Percentiles rank a stretch among this genome's conserved stretches.
Evolutionary conservation across 2,888 invertebrate genomes (phyloP).

Genomic region (Helicoverpa assulta): DNA sequence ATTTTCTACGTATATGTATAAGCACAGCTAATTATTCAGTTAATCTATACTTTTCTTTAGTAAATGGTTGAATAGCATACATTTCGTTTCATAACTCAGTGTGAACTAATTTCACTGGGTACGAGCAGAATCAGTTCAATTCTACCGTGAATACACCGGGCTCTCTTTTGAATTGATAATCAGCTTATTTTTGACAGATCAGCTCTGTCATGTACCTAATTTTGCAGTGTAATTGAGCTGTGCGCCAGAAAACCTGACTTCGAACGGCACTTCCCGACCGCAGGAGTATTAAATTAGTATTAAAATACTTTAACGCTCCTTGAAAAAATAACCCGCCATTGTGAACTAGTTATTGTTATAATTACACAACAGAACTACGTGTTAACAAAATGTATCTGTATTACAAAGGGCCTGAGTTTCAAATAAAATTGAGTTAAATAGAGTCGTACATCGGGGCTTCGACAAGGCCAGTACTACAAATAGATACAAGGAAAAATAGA

Average conservation of each 20-base stretch:
- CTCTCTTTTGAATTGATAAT: too few relatives aligned
- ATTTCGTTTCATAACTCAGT: too few relatives aligned
- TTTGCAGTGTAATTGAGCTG: too few relatives aligned
- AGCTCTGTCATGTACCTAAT: too few relatives aligned
- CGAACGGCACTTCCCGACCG: slow-evolving; percentile 12
- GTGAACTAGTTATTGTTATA: slow-evolving; percentile 69
- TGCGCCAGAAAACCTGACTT: slow-evolving; percentile 37
- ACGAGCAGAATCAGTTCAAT: too few relatives aligned
- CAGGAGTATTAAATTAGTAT: slow-evolving; percentile 65
- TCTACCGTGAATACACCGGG: too few relatives aligned
- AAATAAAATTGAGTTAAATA: slow-evolving; percentile 63
- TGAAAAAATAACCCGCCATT: slow-evolving; percentile 66
- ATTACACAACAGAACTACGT: slow-evolving; percentile 49
- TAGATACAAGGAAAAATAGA: slow-evolving; percentile 66
- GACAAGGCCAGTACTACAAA: slow-evolving; percentile 75
- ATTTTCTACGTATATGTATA: too few relatives aligned
- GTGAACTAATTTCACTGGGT: too few relatives aligned
- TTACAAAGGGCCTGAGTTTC: slow-evolving; percentile 66
- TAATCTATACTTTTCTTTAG: too few relatives aligned
- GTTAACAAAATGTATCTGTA: slow-evolving; percentile 68
- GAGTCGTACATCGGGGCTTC: slow-evolving; percentile 69
- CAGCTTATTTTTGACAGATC: too few relatives aligned
- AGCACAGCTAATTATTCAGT: background rate
- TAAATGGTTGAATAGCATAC: too few relatives aligned
- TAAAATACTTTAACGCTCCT: slow-evolving; percentile 64